These are phyloP conservation scores for Myotis davidii DNA, from an alignment of 2,113 vertebrate genomes.

Conservation along the genomic window DNA sequence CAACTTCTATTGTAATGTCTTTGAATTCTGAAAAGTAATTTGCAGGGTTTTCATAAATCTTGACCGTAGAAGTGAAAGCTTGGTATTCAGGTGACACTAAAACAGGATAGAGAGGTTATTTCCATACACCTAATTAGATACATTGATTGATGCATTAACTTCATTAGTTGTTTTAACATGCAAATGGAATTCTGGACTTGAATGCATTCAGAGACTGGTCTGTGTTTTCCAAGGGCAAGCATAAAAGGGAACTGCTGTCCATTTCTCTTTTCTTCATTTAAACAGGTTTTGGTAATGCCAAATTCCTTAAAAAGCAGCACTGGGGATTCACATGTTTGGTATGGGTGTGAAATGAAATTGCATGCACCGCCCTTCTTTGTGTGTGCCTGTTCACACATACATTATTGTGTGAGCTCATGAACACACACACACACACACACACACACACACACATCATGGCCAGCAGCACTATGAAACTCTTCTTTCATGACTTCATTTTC, in stretches of 20 bases:
- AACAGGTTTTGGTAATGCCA: background rate
- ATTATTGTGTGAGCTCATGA: background rate
- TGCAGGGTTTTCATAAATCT: background rate
- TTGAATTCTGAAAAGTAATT: background rate
- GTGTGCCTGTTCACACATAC: rapidly evolving
- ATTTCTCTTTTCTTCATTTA: background rate
- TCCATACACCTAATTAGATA: background rate
- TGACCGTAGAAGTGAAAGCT: background rate
- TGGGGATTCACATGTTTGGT: background rate
- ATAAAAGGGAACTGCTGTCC: background rate
- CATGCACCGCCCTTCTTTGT: background rate
- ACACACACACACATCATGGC: background rate
- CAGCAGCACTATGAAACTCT: background rate
- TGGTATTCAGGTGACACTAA: background rate
- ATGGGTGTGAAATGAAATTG: background rate
- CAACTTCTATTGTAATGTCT: background rate
- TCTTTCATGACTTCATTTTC: background rate
- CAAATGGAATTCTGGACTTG: background rate
- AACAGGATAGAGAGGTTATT: background rate
- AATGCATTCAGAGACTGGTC: background rate
- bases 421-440: no score
- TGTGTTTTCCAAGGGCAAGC: background rate
- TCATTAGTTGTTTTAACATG: background rate
- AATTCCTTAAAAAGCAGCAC: background rate
- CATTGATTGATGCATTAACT: background rate